Conservation (phyloP, 1,140 invertebrate species). For the Vollenhovia emeryi region DNA sequence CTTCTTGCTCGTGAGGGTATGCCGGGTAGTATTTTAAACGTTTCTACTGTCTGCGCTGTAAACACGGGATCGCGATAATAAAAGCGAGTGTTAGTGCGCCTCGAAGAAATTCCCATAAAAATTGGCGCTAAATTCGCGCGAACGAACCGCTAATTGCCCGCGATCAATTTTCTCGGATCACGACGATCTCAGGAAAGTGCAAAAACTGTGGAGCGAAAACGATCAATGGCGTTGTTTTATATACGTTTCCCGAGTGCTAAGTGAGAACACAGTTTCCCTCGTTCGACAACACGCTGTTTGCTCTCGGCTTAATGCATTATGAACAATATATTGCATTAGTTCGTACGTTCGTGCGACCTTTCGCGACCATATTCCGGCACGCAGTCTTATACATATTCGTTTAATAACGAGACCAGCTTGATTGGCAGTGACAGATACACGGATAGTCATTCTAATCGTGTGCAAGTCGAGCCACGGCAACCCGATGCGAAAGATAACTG, state of each 20-base stretch:
- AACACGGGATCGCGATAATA: constrained; percentile 11
- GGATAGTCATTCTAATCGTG: constrained; percentile 45
- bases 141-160: constrained; percentile 28
- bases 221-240: not conserved
- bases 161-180: constrained; percentile 15
- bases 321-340: constrained; percentile 18
- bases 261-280: not conserved
- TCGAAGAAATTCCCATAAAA: constrained; percentile 6
- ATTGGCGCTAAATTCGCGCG: not conserved
- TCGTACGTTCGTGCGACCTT: constrained; percentile 56
- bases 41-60: not conserved
- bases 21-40: constrained; percentile 21
- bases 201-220: not conserved
- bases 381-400: constrained; percentile 20
- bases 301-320: constrained; percentile 33
- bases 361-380: constrained; percentile 50
- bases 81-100: not conserved
- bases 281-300: not conserved
- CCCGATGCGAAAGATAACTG: constrained; percentile 55
- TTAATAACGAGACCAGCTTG: constrained; percentile 42
- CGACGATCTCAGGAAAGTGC: not conserved
- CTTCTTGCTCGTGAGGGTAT: constrained; percentile 1
- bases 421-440: constrained; percentile 60
- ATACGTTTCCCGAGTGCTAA: not conserved
- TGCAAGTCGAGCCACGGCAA: constrained; percentile 35